Base-by-base conservation (phyloP, 1,140 invertebrate genomes). In the Rhagoletis pomonella region DNA sequence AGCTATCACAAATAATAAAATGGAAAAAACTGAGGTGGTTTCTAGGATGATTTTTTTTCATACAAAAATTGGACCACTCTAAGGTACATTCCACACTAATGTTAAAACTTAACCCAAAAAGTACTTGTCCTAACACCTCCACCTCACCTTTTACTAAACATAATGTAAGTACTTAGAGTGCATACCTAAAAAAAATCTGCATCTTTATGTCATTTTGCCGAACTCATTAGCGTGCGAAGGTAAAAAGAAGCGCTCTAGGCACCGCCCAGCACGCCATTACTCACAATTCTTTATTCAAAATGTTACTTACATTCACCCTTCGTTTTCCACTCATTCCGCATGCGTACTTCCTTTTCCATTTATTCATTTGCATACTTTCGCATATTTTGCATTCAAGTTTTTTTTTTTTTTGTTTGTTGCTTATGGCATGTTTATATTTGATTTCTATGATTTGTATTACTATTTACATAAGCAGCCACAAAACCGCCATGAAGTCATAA, bases 371-470 rank as follows among this genome's bases (percentile, higher is more conserved):
- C 17, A 5, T n/a, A 2, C 12, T 29, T 67, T 19, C 7, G 6
- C 64, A 67, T 29, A 67, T 67, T 42, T 12, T n/a, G 10, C 60
- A 12, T n/a, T 14, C 60, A n/a, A 62, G 9, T 14, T 62, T 12
- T 62, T 14, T 17, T 62, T 4, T 62, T 62, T 62, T 14, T n/a
- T 17, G 50, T 10, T 55, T 55, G 50, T 55, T 5, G 50, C 50
- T 7, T 81, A 47, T 81, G 47, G 17, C 73, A 81, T 81, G 73
- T 81, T 81, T 81, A 55, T 55, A 81, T 81, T 81, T 81, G 73
- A 81, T 81, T 81, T 81, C 73, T 58, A 81, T 81, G 73, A 81
- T 81, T 81, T 81, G 73, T 81, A 81, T 81, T 81, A 81, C 73
- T 55, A 81, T 81, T 81, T 81, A 58, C 73, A 81, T 19, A 81